Base-by-base conservation (phyloP, 2,888 invertebrate species). In the Stramonita haemastoma region DNA sequence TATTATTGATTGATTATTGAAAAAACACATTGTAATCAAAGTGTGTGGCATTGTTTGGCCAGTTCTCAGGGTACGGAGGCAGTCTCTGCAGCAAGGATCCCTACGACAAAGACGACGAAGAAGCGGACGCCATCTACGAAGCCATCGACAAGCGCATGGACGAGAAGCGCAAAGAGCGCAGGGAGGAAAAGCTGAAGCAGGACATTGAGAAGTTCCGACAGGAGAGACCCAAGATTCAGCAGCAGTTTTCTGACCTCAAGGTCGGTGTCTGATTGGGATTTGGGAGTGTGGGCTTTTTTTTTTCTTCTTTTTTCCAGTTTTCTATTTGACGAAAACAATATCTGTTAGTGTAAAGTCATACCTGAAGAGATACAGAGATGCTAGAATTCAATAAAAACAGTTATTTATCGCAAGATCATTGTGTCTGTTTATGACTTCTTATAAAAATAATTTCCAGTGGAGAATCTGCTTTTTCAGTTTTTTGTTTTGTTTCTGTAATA, bases 91-190 rank as follows among this genome's bases (percentile, higher is more conserved):
- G 98, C 86, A 99, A 99, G 97, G 99, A 99, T 97, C 99, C 99
- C 0, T 99, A 99, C 96, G 99, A 99, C 95, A 99, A 99, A 97
- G 99, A 99, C 96, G 99, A 99, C 96, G 99, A 99, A 93, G 99
- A 99, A 96, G 99, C 99, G 0, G 99, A 99, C 97, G 98, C 98
- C 19, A 99, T 99, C 93, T 99, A 99, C 96, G 99, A 99, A 96
- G 98, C 98, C 4, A 99, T 99, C 94, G 99, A 99, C 95, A 98
- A 99, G 95, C 97, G 99, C 92, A 99, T 99, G 98, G 99, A 99
- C 96, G 99, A 99, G 95, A 99, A 99, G 95, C 97, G 99, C 34
- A 99, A 99, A 95, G 99, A 99, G 95, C 98, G 99, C 94, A 97
- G 99, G 97, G 97, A 97, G 94, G 95, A 96, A 90, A 96, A 96